Evolutionary conservation across 2,888 invertebrate species (phyloP).

Genomic region (Phaonia tiefii): DNA sequence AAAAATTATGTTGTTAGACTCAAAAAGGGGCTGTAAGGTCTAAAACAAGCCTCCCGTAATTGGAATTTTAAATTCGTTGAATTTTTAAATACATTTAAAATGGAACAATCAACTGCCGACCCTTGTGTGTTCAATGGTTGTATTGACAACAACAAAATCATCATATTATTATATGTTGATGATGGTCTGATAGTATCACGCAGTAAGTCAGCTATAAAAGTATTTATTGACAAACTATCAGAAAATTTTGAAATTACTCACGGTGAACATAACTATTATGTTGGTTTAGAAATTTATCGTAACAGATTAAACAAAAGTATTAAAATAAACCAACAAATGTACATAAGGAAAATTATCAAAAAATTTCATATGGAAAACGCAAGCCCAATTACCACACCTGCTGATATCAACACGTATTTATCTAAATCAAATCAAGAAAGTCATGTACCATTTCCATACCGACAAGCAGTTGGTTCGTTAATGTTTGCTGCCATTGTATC

Average conservation of each 20-base stretch:
- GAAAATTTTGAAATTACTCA: conserved; percentile 40
- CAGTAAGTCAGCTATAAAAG: conserved; percentile 23
- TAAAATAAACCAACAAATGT: conserved; percentile 55
- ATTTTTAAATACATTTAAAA: no score
- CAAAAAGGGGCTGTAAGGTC: conserved; percentile 68
- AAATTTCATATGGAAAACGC: conserved; percentile 63
- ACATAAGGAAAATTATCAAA: conserved; percentile 56
- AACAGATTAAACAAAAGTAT: no score
- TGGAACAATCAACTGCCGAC: conserved; percentile 68
- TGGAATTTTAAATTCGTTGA: no score
- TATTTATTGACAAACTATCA: conserved; percentile 44
- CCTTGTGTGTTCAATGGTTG: no score
- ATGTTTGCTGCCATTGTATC: no score
- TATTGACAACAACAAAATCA: no score
- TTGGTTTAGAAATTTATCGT: no score
- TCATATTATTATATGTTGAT: no score
- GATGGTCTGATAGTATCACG: conserved; percentile 64
- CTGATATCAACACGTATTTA: no score
- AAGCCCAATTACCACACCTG: conserved; percentile 63
- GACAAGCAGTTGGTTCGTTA: no score
- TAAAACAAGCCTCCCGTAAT: no score
- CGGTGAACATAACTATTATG: conserved; percentile 51
- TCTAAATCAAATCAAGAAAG: conserved; percentile 34
- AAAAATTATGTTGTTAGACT: conserved; percentile 65
- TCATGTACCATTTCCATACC: no score